Evolutionary conservation across 2,797 vertebrate genomes (phyloP), one percentile per base, ranked within the genome.

Genomic region (Xenopus petersii): DNA sequence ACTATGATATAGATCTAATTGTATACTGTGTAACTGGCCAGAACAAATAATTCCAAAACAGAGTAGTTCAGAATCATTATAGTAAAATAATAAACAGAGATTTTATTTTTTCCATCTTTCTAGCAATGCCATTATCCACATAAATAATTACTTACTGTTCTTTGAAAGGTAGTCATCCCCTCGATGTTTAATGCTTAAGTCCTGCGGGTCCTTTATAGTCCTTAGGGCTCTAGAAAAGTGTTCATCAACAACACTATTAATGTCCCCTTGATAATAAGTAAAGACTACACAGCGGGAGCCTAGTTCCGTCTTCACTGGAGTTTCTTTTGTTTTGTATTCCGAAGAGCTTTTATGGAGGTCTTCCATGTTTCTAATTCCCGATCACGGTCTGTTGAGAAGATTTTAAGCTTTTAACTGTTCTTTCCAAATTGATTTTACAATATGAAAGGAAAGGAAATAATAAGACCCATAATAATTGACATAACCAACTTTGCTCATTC

Each of bases 211-310:
- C 82, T 81, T 91, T 80, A 79, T 73, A 80, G 89, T 93, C 70
- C 87, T 87, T 64, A 98, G 90, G 42, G 97, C 96, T 30, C 96
- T 91, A 21, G 81, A 92, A 83, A 98, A 98, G 83, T 98, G 97
- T 77, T 94, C 93, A 8, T 98, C 95, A 81, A 98, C 95, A 80
- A 96, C 90, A 2, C 89, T 97, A 88, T 91, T 91, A 77, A 92
- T 95, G 84, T 98, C 96, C n/a, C 96, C 96, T 66, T 96, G 93
- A 86, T 98, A 98, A 83, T 98, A 98, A 0, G 94, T 97, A 77
- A 97, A 91, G 68, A 98, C 84, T 65, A 96, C 89, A 0, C 90
- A 92, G 17, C 88, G 91, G 51, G 95, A 85, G 4, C 90, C 92
- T 84, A 93, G 91, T 77, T 96, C 94, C 6, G 94, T 93, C 85